These are phyloP conservation scores for Notolepis coatsorum DNA, from an alignment of 2,797 vertebrate genomes.

Conservation along the genomic window DNA sequence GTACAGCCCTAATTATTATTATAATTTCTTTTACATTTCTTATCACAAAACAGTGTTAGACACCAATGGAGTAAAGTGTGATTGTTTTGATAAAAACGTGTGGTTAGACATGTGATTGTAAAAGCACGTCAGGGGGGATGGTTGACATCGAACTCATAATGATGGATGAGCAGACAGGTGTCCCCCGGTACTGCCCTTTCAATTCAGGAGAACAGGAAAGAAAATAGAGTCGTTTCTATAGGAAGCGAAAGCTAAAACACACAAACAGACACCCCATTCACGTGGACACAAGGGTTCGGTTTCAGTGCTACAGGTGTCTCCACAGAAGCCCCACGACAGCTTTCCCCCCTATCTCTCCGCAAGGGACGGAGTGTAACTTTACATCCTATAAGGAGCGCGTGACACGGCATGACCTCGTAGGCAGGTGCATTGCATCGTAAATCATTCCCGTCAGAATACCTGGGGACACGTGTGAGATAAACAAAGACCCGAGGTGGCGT, in stretches of 20 bases:
- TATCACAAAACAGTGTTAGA: too few relatives aligned
- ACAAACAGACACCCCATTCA: conserved; percentile 55
- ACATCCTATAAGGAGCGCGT: too few relatives aligned
- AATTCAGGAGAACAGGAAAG: conserved; percentile 16
- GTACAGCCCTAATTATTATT: too few relatives aligned
- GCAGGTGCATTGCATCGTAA: not conserved
- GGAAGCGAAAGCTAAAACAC: conserved; percentile 28
- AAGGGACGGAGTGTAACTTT: conserved; percentile 30
- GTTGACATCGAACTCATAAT: not conserved
- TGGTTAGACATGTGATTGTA: not conserved
- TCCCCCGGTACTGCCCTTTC: conserved; percentile 18
- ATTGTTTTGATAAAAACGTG: not conserved
- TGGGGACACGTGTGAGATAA: too few relatives aligned
- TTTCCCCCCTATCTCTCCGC: conserved; percentile 28
- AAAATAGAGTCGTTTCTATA: conserved; percentile 20
- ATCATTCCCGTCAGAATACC: too few relatives aligned
- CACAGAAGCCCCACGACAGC: conserved; percentile 33
- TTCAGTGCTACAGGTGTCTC: conserved; percentile 62
- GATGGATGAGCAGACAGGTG: conserved; percentile 23
- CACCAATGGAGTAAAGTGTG: too few relatives aligned
- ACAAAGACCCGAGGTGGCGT: too few relatives aligned
- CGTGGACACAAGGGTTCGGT: conserved; percentile 43
- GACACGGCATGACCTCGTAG: too few relatives aligned
- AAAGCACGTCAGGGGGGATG: not conserved
- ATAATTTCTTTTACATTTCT: too few relatives aligned